Conservation (phyloP, 2,113 vertebrate genomes). For the Vulpes lagopus region DNA sequence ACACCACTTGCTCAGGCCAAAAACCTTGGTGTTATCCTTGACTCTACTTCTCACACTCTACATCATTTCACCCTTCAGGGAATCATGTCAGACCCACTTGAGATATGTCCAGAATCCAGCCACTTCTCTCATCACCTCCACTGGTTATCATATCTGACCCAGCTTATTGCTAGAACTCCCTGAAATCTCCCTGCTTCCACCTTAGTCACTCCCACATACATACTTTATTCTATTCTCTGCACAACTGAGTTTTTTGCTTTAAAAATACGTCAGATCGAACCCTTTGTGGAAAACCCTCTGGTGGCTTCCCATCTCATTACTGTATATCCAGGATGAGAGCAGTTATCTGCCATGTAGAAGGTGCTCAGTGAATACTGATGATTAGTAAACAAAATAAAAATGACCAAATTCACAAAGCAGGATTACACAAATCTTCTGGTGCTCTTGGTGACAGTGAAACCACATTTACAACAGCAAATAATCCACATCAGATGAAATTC, state of each 20-base stretch:
- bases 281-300: neutral
- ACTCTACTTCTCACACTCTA: neutral
- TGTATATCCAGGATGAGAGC: neutral
- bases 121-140: neutral
- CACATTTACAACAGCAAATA: neutral
- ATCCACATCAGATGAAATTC: neutral
- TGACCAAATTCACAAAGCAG: neutral
- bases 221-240: neutral
- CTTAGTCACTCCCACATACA: neutral
- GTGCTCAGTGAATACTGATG: neutral
- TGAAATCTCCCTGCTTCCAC: neutral
- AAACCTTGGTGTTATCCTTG: neutral
- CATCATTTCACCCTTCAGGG: neutral
- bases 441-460: constrained; percentile 29
- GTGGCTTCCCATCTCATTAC: neutral
- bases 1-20: neutral
- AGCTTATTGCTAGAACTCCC: neutral
- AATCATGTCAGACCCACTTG: neutral
- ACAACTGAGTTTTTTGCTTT: neutral
- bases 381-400: neutral
- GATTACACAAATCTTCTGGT: neutral
- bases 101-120: neutral
- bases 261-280: neutral
- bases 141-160: neutral
- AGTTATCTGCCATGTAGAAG: neutral